Conservation (phyloP, 2,113 vertebrate species). For the Nothobranchius furzeri region DNA sequence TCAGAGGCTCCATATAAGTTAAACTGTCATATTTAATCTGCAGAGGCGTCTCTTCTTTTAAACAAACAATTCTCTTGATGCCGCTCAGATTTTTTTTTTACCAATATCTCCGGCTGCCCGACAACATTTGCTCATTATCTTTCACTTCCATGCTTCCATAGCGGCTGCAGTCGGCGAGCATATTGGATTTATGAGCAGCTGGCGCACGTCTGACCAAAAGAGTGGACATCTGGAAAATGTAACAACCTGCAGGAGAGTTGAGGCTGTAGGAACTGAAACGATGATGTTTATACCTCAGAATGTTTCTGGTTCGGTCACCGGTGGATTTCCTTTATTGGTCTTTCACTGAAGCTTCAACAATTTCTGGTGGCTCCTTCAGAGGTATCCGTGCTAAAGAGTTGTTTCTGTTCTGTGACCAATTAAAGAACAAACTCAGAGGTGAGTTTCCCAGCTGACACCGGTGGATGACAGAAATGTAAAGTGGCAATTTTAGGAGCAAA, state of each 20-base stretch:
- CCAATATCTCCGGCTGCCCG: too few relatives aligned
- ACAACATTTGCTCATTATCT: not conserved
- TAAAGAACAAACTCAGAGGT: not conserved
- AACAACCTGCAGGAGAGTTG: not conserved
- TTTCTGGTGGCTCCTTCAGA: not conserved
- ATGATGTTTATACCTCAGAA: not conserved
- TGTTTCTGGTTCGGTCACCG: not conserved
- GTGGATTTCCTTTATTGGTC: not conserved
- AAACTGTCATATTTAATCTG: not conserved
- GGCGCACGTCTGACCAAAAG: not conserved
- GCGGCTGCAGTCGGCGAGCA: not conserved
- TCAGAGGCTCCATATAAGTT: not conserved
- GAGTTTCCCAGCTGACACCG: not conserved
- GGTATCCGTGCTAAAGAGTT: not conserved
- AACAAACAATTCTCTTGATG: not conserved
- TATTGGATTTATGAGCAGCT: not conserved
- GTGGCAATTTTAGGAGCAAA: not conserved
- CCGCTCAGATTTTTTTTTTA: not conserved
- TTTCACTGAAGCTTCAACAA: not conserved
- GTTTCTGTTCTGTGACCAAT: not conserved
- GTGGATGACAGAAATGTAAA: not conserved
- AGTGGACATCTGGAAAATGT: conserved; percentile 1
- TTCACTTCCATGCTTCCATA: not conserved
- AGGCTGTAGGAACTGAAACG: not conserved
- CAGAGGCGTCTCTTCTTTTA: too few relatives aligned